Evolutionary conservation across 2,113 vertebrate species (phyloP), one percentile per base, ranked within the genome.

Genomic region (Marcusenius ussheri): DNA sequence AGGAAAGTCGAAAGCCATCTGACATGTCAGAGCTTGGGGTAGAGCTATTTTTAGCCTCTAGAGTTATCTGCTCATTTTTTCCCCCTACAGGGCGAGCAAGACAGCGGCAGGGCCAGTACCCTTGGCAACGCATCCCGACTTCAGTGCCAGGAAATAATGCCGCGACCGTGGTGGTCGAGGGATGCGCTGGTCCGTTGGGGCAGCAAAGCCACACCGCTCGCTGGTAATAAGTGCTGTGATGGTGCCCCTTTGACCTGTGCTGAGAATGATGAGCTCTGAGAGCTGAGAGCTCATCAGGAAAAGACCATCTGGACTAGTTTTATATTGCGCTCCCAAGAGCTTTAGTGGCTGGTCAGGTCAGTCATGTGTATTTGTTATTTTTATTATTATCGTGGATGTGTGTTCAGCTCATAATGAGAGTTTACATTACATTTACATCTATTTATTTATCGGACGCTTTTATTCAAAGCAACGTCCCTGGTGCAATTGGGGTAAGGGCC

Each of bases 1-100:
- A 53, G 31, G 62, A 87, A 50, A 86, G 50, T 87, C 15, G 8
- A 56, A 87, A 56, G 15, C 27, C 50, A 17, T 56, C 49, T 51
- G 86, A 87, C 56, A 56, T 24, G n/a, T 27, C 21, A 35, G 85
- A 27, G 49, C 27, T 13, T 19, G 50, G 13, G 27, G 86, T 51
- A 56, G 31, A 87, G 86, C 39, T 87, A 87, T 87, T 87, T 87
- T 87, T 51, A 87, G 86, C 83, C 24, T 86, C n/a, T 46, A 50
- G 45, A 86, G 83, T 15, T 9, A 86, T 47, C 83, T 24, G 24
- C 24, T 47, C 24, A 6, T 85, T 85, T 50, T 50, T 13, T 3
- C n/a, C 8, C 42, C 13, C 9, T 50, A 13, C 4, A 10, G 83
- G 46, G 13, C 5, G 5, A 17, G 13, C 17, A 31, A n/a, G 46